phyloP scores from a whole-genome alignment of 2,888 invertebrate species.

The Lacanobia oleracea region DNA sequence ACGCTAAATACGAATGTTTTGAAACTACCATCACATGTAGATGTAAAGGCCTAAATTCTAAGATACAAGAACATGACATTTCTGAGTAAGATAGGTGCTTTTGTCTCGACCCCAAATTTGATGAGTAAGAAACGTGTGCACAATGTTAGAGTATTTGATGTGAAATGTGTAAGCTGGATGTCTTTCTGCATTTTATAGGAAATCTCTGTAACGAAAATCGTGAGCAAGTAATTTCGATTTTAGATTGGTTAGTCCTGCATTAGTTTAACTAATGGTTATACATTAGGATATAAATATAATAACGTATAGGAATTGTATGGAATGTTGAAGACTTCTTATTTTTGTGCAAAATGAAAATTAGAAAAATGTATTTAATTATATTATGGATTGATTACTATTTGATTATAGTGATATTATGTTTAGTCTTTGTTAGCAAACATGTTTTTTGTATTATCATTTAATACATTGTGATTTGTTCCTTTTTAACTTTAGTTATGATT shows the following conservation, averaged over 20 bases:
- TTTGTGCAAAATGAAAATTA: slow-evolving; percentile 80
- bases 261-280: slow-evolving; percentile 84
- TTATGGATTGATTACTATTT: slow-evolving; percentile 80
- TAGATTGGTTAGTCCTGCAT: slow-evolving; percentile 78
- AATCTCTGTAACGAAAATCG: slow-evolving; percentile 68
- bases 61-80: slow-evolving; percentile 65
- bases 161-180: slow-evolving; percentile 60
- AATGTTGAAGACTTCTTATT: slow-evolving; percentile 82
- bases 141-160: slow-evolving; percentile 59
- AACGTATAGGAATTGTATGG: slow-evolving; percentile 76
- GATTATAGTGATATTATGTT: slow-evolving; percentile 86
- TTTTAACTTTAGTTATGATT: slow-evolving; percentile 76
- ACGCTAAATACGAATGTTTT: slow-evolving; percentile 49
- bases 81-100: slow-evolving; percentile 62
- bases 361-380: slow-evolving; percentile 79
- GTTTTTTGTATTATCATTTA: slow-evolving; percentile 77
- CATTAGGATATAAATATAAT: slow-evolving; percentile 75
- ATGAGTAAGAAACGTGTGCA: slow-evolving; percentile 60
- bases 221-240: slow-evolving; percentile 75
- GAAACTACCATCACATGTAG: slow-evolving; percentile 54
- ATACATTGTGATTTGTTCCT: slow-evolving; percentile 86
- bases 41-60: slow-evolving; percentile 70
- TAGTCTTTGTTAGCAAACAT: slow-evolving; percentile 81
- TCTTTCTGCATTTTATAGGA: slow-evolving; percentile 77
- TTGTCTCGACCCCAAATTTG: slow-evolving; percentile 61